Percentiles rank a stretch among this genome's conserved stretches.
These are phyloP conservation scores for Ischnura elegans DNA, from an alignment of 2,888 invertebrate genomes.

Conservation along the genomic window DNA sequence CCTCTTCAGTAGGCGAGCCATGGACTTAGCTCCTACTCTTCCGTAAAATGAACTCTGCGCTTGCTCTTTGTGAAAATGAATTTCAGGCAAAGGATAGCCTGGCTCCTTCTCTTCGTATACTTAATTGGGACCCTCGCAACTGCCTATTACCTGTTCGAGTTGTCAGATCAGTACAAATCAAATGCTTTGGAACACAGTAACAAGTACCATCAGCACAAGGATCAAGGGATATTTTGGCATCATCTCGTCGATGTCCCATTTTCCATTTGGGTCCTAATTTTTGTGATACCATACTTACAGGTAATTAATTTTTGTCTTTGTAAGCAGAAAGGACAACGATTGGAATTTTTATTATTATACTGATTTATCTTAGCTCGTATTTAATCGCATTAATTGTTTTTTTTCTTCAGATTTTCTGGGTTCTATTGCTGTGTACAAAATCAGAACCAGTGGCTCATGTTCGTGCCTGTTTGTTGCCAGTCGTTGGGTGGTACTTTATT, in stretches of 20 bases:
- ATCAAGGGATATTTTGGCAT: constrained; percentile 52
- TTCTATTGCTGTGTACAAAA: constrained; percentile 50
- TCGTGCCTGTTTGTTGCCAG: constrained; percentile 49
- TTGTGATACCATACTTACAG: constrained; percentile 53
- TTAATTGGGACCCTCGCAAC: constrained; percentile 26
- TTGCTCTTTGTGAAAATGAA: constrained; percentile 2
- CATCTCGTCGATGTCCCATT: constrained; percentile 52
- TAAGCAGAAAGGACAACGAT: too few relatives aligned
- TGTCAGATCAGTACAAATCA: constrained; percentile 43
- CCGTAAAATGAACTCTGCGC: background rate
- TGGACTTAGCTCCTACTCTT: background rate
- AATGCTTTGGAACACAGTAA: constrained; percentile 52
- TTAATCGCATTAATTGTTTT: background rate
- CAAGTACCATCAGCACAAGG: constrained; percentile 45
- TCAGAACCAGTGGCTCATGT: constrained; percentile 53
- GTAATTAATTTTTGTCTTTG: background rate
- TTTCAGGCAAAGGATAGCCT: constrained; percentile 62
- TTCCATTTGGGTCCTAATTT: constrained; percentile 51
- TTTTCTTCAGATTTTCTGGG: constrained; percentile 31
- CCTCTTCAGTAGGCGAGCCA: background rate
- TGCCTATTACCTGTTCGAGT: constrained; percentile 54
- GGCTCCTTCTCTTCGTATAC: constrained; percentile 55
- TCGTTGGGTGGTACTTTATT: constrained; percentile 53
- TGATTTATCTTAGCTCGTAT: background rate
- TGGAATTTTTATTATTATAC: background rate